Percentiles rank a stretch among this genome's conserved stretches.
Conservation (phyloP, 2,888 invertebrate species). For the Acheta domesticus region DNA sequence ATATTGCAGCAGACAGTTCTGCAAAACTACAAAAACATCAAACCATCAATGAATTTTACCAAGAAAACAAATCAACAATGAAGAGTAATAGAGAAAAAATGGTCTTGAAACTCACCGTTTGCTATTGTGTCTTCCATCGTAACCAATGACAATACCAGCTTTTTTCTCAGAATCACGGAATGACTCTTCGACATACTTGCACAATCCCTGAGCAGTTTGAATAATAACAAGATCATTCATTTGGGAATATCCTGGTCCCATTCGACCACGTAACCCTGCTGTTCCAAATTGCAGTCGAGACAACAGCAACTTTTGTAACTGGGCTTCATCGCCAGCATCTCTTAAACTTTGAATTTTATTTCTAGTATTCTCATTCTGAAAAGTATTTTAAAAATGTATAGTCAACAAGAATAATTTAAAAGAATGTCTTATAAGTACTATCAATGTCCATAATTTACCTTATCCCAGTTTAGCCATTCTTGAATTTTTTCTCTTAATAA, state of each 20-base stretch:
- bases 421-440: too few relatives aligned
- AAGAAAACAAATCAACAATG: not conserved
- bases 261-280: conserved; percentile 85
- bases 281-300: conserved; percentile 83
- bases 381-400: conserved; percentile 21
- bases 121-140: conserved; percentile 90
- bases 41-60: not conserved
- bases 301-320: conserved; percentile 63
- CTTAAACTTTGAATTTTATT: conserved; percentile 59
- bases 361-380: conserved; percentile 61
- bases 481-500: conserved; percentile 54
- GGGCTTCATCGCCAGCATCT: conserved; percentile 52
- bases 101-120: conserved; percentile 58
- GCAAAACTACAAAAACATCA: conserved; percentile 65
- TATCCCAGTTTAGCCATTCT: conserved; percentile 73
- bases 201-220: conserved; percentile 89
- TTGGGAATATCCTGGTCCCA: conserved; percentile 88
- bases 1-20: conserved; percentile 79
- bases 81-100: not conserved
- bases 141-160: conserved; percentile 83
- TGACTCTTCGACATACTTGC: conserved; percentile 65
- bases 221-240: conserved; percentile 96
- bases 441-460: conserved; percentile 49
- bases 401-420: conserved; percentile 2
- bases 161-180: conserved; percentile 56